These are phyloP conservation scores for Astyanax mexicanus DNA, from an alignment of 2,797 vertebrate species.

Conservation along the genomic window DNA sequence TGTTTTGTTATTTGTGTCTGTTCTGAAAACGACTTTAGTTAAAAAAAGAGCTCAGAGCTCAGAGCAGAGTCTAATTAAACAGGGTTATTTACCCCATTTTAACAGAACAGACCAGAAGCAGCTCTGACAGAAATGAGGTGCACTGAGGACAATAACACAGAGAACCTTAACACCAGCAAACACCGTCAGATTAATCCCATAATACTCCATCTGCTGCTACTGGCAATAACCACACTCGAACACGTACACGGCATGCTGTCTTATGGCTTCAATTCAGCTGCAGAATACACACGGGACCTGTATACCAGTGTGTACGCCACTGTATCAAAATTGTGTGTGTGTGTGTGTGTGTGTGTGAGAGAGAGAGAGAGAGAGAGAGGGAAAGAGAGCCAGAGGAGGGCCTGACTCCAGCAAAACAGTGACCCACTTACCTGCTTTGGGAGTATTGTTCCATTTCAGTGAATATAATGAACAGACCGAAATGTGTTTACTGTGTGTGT, in stretches of 20 bases:
- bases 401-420: conserved; percentile 29
- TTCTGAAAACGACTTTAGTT: neutral
- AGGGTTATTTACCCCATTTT: conserved; percentile 13
- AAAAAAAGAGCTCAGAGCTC: conserved; percentile 1
- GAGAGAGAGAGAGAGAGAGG: no score
- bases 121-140: neutral
- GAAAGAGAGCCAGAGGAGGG: no score
- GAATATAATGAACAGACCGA: conserved; percentile 10
- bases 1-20: neutral
- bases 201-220: neutral
- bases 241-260: conserved; percentile 10
- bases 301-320: neutral
- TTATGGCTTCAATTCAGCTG: conserved; percentile 13
- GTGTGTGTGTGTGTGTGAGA: conserved; percentile 15
- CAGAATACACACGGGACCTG: neutral
- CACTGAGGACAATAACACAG: neutral
- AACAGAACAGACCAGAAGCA: conserved; percentile 24
- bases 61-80: conserved; percentile 2
- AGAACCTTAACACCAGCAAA: neutral
- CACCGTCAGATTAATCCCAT: neutral
- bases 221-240: neutral
- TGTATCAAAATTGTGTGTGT: conserved; percentile 1
- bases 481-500: neutral
- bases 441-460: conserved; percentile 22
- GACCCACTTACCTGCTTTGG: conserved; percentile 56